Evolutionary conservation across 2,888 invertebrate species (phyloP).

Genomic region (Odontocerum albicorne): DNA sequence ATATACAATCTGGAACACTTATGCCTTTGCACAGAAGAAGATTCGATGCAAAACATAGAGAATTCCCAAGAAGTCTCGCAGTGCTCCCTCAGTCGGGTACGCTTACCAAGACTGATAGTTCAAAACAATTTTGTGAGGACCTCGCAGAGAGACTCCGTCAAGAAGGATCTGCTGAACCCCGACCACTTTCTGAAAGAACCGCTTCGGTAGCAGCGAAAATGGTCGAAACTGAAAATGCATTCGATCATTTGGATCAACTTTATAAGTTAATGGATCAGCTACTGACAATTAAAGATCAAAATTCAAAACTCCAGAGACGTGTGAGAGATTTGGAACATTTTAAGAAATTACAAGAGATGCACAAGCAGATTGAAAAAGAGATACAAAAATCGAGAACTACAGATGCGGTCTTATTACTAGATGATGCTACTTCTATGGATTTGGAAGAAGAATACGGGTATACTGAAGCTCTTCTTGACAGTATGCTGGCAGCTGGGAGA

Average conservation of each 20-base stretch:
- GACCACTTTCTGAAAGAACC: constrained; percentile 55
- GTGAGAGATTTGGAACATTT: constrained; percentile 74
- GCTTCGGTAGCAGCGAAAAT: constrained; percentile 59
- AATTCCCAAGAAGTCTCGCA: constrained; percentile 48
- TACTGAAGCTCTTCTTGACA: constrained; percentile 64
- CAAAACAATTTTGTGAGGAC: constrained; percentile 48
- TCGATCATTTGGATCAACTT: constrained; percentile 80
- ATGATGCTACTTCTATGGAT: constrained; percentile 58
- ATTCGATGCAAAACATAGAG: constrained; percentile 34
- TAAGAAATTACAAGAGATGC: constrained; percentile 64
- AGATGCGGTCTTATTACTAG: constrained; percentile 47
- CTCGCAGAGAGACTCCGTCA: constrained; percentile 43
- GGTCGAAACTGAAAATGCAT: constrained; percentile 63
- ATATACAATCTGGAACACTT: neutral
- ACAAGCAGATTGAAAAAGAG: constrained; percentile 54
- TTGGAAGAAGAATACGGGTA: constrained; percentile 65
- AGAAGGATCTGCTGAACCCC: constrained; percentile 44
- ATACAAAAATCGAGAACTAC: constrained; percentile 49
- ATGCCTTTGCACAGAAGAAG: constrained; percentile 51
- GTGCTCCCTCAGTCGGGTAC: constrained; percentile 47
- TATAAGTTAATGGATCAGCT: constrained; percentile 77
- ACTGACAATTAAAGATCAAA: constrained; percentile 70
- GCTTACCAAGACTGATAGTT: constrained; percentile 44
- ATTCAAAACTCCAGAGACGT: constrained; percentile 65
- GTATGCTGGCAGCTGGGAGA: constrained; percentile 59